A percentile compares a stretch with the other conserved stretches of the same genome.
These are phyloP conservation scores for Drosophila longiperda DNA, from an alignment of 2,888 invertebrate species.

Conservation along the genomic window DNA sequence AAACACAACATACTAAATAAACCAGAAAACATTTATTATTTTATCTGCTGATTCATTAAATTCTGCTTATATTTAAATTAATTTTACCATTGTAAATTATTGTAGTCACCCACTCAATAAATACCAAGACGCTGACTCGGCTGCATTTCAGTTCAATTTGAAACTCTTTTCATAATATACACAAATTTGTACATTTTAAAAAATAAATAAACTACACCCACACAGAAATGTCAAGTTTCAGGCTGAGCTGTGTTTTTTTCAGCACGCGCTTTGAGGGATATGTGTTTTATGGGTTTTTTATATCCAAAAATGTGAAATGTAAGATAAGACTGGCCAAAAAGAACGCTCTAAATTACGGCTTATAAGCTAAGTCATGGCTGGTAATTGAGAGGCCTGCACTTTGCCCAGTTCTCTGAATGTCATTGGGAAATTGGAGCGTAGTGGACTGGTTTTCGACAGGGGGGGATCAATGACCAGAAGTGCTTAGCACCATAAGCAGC, in stretches of 20 bases:
- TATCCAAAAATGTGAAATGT: conserved; percentile 8
- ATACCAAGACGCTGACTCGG: conserved; percentile 63
- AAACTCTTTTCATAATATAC: conserved; percentile 26
- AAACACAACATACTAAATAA: no score
- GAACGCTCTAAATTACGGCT: conserved; percentile 27
- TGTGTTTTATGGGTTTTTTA: conserved; percentile 10
- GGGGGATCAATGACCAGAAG: conserved; percentile 23
- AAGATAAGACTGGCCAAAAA: conserved; percentile 30
- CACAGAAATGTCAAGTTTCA: conserved; percentile 21
- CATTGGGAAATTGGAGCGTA: conserved; percentile 26
- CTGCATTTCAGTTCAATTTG: conserved; percentile 9
- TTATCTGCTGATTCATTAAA: conserved; percentile 17
- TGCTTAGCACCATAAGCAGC: conserved; percentile 5
- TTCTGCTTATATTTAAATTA: conserved; percentile 41
- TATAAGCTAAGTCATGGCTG: conserved; percentile 21
- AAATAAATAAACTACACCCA: conserved; percentile 37
- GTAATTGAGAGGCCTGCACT: conserved; percentile 17
- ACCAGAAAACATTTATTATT: not conserved
- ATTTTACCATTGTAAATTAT: conserved; percentile 39
- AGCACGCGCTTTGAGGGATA: conserved; percentile 37
- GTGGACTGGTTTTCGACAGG: conserved; percentile 7
- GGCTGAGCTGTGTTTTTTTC: conserved; percentile 16
- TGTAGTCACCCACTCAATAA: conserved; percentile 53
- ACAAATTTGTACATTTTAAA: conserved; percentile 13
- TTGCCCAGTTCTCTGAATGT: conserved; percentile 21